Conservation (phyloP, 1,140 invertebrate genomes). For the Heliconius hermathena region DNA sequence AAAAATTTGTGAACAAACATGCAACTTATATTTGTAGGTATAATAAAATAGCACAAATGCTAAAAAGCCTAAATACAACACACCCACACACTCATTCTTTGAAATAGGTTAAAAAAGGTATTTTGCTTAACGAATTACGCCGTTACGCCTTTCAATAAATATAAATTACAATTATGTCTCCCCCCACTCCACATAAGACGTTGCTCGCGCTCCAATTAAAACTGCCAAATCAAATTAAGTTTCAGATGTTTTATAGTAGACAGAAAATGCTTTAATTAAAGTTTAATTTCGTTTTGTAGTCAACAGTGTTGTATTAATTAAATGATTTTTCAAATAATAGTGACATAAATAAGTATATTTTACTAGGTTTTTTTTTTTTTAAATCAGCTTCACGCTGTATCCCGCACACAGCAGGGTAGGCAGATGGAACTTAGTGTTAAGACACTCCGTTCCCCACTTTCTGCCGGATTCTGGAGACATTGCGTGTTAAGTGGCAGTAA, state of each 20-base stretch:
- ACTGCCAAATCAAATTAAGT: conserved; percentile 54
- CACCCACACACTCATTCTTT: no score
- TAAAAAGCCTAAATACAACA: no score
- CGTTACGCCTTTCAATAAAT: conserved; percentile 1
- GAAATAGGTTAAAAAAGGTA: not conserved
- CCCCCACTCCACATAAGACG: conserved; percentile 6
- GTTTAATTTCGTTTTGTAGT: not conserved
- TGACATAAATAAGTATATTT: not conserved
- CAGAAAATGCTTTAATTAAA: conserved; percentile 7
- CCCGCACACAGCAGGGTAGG: no score
- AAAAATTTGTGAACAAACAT: no score
- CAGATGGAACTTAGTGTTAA: no score
- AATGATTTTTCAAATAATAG: not conserved
- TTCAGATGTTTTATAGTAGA: conserved; percentile 65
- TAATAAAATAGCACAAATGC: no score
- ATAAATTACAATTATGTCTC: conserved; percentile 22
- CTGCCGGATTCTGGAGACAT: no score
- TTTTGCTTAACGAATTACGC: not conserved
- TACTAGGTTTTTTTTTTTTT: not conserved
- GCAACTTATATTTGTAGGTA: no score
- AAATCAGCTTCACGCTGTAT: no score
- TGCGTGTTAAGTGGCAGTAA: no score
- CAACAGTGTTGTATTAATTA: not conserved
- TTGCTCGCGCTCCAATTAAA: conserved; percentile 44
- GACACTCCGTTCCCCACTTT: no score